Evolutionary conservation across 2,888 invertebrate genomes (phyloP).

Genomic region (Quadroppia sp.): DNA sequence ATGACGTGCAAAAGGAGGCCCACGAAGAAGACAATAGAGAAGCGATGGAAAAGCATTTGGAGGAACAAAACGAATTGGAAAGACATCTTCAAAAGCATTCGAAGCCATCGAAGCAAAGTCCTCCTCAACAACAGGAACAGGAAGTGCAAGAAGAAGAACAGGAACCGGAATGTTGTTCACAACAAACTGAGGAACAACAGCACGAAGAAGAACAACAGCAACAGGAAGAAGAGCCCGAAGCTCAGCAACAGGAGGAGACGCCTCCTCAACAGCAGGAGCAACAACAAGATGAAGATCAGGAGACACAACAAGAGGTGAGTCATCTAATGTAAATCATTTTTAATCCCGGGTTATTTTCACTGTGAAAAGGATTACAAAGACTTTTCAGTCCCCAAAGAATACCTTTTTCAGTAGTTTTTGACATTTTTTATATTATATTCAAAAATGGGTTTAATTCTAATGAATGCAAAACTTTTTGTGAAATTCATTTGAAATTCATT

Average conservation of each 20-base stretch:
- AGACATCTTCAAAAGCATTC: not conserved
- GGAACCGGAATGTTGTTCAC: not conserved
- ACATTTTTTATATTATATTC: too few species aligned
- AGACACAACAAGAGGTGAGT: not conserved
- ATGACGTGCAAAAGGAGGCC: constrained; percentile 15
- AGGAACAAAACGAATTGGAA: constrained; percentile 4
- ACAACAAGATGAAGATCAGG: not conserved
- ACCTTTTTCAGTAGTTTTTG: too few species aligned
- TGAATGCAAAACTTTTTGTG: too few species aligned
- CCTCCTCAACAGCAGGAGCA: not conserved
- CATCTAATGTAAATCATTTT: too few species aligned
- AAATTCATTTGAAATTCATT: too few species aligned
- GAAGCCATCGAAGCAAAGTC: not conserved
- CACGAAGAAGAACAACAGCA: not conserved
- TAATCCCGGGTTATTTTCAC: too few species aligned
- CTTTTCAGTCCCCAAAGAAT: too few species aligned
- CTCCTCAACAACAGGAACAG: not conserved
- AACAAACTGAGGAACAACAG: not conserved
- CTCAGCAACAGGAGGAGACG: not conserved
- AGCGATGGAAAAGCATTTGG: constrained; percentile 12
- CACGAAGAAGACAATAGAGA: constrained; percentile 17
- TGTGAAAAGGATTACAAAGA: too few species aligned
- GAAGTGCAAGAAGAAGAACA: not conserved
- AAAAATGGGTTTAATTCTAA: too few species aligned
- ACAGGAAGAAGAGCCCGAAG: not conserved